Evolutionary conservation across 1,140 invertebrate species (phyloP).

Genomic region (Microplitis mediator): DNA sequence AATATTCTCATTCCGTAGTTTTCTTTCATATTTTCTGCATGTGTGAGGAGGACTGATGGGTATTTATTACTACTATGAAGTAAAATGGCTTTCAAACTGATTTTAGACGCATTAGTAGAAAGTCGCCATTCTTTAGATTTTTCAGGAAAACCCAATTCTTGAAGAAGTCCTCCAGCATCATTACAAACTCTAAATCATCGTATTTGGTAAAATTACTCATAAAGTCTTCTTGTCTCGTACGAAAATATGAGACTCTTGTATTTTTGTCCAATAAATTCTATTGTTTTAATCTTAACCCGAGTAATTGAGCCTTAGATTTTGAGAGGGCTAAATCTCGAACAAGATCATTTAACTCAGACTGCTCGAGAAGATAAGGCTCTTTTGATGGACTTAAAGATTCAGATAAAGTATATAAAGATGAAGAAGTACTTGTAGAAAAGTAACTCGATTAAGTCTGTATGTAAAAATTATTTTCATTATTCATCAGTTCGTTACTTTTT

Average conservation of each 20-base stretch:
- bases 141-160: neutral
- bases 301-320: conserved; percentile 19
- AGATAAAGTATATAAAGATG: neutral
- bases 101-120: neutral
- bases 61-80: conserved; percentile 46
- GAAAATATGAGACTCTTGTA: conserved; percentile 10
- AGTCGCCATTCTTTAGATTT: neutral
- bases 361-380: conserved; percentile 24
- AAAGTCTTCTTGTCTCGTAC: conserved; percentile 14
- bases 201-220: conserved; percentile 7
- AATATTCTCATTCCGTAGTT: conserved; percentile 45
- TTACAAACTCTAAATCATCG: conserved; percentile 19
- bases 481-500: too few species aligned
- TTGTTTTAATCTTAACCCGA: conserved; percentile 26
- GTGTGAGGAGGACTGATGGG: conserved; percentile 44
- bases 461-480: conserved; percentile 3
- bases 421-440: neutral
- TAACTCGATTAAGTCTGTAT: neutral
- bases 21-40: conserved; percentile 47
- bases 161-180: conserved; percentile 15
- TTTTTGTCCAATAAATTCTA: conserved; percentile 22
- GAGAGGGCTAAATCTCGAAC: conserved; percentile 20
- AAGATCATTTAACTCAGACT: conserved; percentile 30
- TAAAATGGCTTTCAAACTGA: neutral
- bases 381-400: neutral